phyloP scores from a whole-genome alignment of 2,797 vertebrate genomes.

The Clarias laeviceps region DNA sequence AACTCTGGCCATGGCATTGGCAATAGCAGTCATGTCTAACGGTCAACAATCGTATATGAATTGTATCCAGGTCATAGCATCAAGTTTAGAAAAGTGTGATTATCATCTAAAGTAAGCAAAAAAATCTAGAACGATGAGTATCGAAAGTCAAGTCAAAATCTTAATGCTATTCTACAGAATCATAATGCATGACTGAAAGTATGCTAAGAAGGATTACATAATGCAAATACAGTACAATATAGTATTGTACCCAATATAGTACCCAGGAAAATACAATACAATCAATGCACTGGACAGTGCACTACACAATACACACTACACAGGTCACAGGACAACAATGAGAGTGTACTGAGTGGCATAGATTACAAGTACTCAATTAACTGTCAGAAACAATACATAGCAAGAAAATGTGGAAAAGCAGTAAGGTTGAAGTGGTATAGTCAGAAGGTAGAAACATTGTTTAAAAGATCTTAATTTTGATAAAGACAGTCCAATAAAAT shows the following conservation, averaged over 20 bases:
- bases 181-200: background rate
- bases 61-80: constrained; percentile 65
- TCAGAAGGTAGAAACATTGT: background rate
- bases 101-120: background rate
- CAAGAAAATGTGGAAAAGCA: background rate
- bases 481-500: background rate
- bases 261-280: background rate
- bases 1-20: constrained; percentile 60
- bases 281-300: background rate
- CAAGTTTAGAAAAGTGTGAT: background rate
- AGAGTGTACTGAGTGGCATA: background rate
- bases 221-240: background rate
- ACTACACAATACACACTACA: background rate
- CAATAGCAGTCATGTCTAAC: constrained; percentile 65
- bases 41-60: constrained; percentile 20
- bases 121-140: background rate
- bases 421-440: background rate
- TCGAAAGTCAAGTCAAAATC: background rate
- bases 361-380: background rate
- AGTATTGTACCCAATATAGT: too few species aligned
- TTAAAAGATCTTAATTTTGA: background rate
- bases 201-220: background rate
- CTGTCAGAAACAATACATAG: background rate
- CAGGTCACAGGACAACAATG: background rate
- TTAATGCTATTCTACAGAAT: background rate